Evolutionary conservation across 2,888 invertebrate genomes (phyloP), one percentile per base, ranked within the genome.

Genomic region (Melinopterus prodromus): DNA sequence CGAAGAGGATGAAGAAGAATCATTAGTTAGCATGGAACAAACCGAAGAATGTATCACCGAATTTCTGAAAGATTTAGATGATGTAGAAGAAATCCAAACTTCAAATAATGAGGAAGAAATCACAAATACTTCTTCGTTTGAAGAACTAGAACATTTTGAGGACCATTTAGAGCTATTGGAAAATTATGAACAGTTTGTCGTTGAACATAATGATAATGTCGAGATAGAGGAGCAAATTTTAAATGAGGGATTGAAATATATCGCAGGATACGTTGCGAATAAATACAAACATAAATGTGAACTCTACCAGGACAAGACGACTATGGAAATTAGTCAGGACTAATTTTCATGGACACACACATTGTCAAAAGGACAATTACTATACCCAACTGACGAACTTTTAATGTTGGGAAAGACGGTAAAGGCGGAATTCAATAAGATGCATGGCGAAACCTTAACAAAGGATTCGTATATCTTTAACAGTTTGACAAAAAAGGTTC

Each of bases 301-400:
- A n/a, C n/a, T n/a, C n/a, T n/a, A 70, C 6, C 6, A 14, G 6
- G 16, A 70, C n/a, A 16, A 70, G n/a, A 70, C n/a, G 6, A 6
- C 16, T 6, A 6, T 16, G 6, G 6, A 16, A 6, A 16, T 16
- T 16, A 15, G 16, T 16, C 6, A 70, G 6, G 14, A 70, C 14
- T 15, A 70, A 6, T 70, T 70, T 70, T 70, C 70, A 70, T 70
- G 70, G 70, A 70, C 14, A 12, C 6, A 70, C 16, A 70, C 70
- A 6, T 70, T 70, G 14, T 70, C 70, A 70, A 70, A 70, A 70
- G 70, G 70, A 6, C 6, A 70, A 15, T 70, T 70, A 70, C 16
- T 70, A 12, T 70, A 12, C 14, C 70, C 70, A 70, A 70, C n/a
- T 6, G 70, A 70, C n/a, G 70, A 70, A 6, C 16, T 70, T 6